Base-by-base conservation (phyloP, 2,797 vertebrate genomes). In the Danio choprae region DNA sequence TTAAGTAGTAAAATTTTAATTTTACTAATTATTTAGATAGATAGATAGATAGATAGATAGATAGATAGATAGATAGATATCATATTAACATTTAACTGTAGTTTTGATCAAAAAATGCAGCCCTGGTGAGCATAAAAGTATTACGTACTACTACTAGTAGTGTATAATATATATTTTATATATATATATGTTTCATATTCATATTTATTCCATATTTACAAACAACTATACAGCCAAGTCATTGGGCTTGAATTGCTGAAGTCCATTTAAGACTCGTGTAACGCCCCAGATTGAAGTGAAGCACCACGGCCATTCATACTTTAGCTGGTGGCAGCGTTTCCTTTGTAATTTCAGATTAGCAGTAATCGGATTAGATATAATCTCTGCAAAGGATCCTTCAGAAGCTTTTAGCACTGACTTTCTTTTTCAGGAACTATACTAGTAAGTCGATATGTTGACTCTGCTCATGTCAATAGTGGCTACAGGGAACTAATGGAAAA, bases 351-450 rank as follows among this genome's bases (percentile, higher is more conserved):
- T 89, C 77, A 86, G 84, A 90, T 91, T 86, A 88, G 48, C 69
- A 72, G 29, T 89, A 88, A 91, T 88, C 81, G 82, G 85, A 86
- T 89, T 88, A 84, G 48, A 83, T 40, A 50, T 86, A 88, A 89
- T 87, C 79, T 85, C 77, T 62, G 72, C 67, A 59, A 85, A 75
- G 71, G 81, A 72, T 85, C 53, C 63, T 76, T 83, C 76, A 41
- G 40, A 77, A 73, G 56, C 43, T 51, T 46, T 59, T 44, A 58
- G n/a, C 77, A 63, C 83, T 20, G 74, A 58, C 70, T 71, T 73
- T 72, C 20, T 44, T 80, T 46, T 64, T 46, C 44, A 60, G 36
- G 65, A 51, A 1, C 65, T 59, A 46, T 71, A 41, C 68, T 62
- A 63, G 60, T 59, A 68, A 85, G 82, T 82, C 46, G 3, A 36